phyloP scores from a whole-genome alignment of 2,113 vertebrate species.

The Bostrychus sinensis region DNA sequence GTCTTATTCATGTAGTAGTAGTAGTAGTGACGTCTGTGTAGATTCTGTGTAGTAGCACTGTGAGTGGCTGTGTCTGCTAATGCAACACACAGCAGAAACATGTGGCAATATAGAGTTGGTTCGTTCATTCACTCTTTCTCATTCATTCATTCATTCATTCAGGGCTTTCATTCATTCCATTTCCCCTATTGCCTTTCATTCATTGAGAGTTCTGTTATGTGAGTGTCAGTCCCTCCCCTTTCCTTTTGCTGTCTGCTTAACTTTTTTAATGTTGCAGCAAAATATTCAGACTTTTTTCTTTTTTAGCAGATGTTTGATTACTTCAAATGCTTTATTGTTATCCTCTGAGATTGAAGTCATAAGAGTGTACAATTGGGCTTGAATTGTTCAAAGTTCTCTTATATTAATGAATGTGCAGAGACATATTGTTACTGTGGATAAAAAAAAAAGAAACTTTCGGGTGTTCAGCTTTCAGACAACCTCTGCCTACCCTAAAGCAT shows the following conservation, averaged over 20 bases:
- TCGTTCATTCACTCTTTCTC: slow-evolving; percentile 7
- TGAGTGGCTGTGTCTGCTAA: neutral
- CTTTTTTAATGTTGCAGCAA: neutral
- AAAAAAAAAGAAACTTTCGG: too few species aligned
- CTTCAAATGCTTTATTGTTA: too few species aligned
- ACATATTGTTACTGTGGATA: too few species aligned
- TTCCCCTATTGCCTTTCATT: slow-evolving; percentile 20
- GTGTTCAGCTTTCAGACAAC: neutral
- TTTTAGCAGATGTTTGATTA: too few species aligned
- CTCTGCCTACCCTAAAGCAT: neutral
- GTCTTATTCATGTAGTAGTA: too few species aligned
- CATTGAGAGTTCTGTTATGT: slow-evolving; percentile 1
- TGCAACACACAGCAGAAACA: neutral
- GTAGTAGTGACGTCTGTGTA: neutral
- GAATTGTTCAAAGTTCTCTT: too few species aligned
- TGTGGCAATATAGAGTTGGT: neutral
- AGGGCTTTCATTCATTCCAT: neutral
- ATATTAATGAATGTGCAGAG: too few species aligned
- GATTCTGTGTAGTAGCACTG: neutral
- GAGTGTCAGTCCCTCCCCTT: slow-evolving; percentile 23
- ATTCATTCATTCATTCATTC: neutral
- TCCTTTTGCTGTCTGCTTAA: slow-evolving; percentile 1
- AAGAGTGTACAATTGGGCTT: too few species aligned
- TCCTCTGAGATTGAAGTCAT: too few species aligned
- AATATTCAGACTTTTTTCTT: too few species aligned